phyloP scores from a whole-genome alignment of 2,113 vertebrate genomes.

The Seriola dumerili region DNA sequence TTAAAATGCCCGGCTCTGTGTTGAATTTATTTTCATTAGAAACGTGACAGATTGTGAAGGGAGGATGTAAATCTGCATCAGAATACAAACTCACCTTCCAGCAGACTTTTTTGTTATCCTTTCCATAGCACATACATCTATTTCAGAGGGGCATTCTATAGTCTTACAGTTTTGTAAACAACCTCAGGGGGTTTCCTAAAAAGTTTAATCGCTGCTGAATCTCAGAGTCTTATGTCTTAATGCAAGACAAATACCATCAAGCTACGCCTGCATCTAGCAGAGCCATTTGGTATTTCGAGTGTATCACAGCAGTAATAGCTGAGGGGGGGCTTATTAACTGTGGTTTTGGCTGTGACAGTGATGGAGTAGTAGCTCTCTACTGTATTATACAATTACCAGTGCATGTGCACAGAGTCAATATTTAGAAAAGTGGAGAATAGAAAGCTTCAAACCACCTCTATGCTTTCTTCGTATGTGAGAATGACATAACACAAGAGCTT shows the following conservation, averaged over 20 bases:
- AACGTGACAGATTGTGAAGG: not conserved
- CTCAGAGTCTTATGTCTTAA: not conserved
- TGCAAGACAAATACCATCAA: constrained; percentile 1
- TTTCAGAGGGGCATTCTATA: not conserved
- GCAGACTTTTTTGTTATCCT: not conserved
- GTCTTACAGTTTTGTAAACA: not conserved
- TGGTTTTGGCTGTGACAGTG: constrained; percentile 36
- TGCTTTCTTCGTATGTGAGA: not conserved
- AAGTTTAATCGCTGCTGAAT: constrained; percentile 21
- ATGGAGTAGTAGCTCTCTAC: constrained; percentile 7
- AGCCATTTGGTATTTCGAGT: not conserved
- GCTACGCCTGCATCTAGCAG: not conserved
- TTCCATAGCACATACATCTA: not conserved
- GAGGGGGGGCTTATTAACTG: not conserved
- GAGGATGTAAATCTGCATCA: constrained; percentile 10
- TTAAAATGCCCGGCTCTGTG: not conserved
- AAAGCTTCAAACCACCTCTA: not conserved
- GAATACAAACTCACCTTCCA: not conserved
- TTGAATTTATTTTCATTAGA: not conserved
- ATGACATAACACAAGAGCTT: not conserved
- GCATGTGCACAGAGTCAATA: not conserved
- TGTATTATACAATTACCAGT: constrained; percentile 12
- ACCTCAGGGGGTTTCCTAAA: constrained; percentile 14
- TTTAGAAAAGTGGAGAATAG: not conserved
- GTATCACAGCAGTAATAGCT: constrained; percentile 16